Percentiles rank a stretch among this genome's conserved stretches.
phyloP scores from a whole-genome alignment of 2,113 vertebrate genomes.

The Cyprinodon variegatus region DNA sequence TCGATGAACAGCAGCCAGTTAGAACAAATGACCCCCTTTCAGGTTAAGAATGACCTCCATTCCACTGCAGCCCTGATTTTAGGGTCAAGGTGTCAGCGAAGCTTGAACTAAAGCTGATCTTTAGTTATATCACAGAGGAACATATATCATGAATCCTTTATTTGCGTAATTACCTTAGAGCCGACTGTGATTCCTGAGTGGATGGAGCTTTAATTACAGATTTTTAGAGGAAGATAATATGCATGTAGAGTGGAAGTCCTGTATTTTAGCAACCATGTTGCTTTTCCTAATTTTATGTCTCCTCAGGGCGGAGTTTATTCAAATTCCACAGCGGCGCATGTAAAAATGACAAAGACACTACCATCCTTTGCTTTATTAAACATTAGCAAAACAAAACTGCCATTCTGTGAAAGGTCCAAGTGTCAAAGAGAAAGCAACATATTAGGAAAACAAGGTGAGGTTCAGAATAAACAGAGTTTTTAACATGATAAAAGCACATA shows the following conservation, averaged over 20 bases:
- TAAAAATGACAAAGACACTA: constrained; percentile 22
- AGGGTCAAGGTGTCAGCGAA: constrained; percentile 2
- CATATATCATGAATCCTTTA: constrained; percentile 22
- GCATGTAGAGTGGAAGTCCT: not conserved
- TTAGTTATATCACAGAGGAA: constrained; percentile 11
- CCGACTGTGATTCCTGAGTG: constrained; percentile 29
- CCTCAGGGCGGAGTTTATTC: constrained; percentile 8
- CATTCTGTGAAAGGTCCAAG: constrained; percentile 48
- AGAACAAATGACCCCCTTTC: constrained; percentile 48
- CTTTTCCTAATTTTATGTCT: constrained; percentile 35
- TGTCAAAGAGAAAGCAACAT: constrained; percentile 33
- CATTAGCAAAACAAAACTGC: constrained; percentile 32
- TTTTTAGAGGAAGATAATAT: constrained; percentile 38
- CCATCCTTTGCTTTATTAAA: constrained; percentile 59
- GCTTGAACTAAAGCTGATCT: not conserved
- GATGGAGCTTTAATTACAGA: constrained; percentile 46
- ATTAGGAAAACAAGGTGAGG: constrained; percentile 30
- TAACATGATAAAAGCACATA: constrained; percentile 5
- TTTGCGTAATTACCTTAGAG: constrained; percentile 35
- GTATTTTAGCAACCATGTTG: constrained; percentile 15
- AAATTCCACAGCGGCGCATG: not conserved
- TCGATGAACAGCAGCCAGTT: constrained; percentile 53
- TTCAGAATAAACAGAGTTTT: constrained; percentile 10
- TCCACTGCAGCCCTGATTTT: constrained; percentile 30
- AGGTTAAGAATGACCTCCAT: not conserved